phyloP scores from a whole-genome alignment of 2,113 vertebrate genomes.

The Nibea albiflora region DNA sequence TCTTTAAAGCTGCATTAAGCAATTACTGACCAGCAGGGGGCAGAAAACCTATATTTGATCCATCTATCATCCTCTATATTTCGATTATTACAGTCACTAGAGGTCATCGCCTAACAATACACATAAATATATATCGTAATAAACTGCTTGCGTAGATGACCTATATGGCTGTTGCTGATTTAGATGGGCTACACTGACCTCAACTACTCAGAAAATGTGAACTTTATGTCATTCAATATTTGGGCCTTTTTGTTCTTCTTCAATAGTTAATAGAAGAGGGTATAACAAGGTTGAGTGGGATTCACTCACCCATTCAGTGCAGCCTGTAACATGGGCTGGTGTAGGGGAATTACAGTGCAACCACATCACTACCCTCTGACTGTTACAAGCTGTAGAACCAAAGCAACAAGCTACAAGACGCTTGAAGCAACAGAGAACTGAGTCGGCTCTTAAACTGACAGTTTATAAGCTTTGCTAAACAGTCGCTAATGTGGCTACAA shows the following conservation, averaged over 20 bases:
- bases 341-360: neutral
- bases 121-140: too few species aligned
- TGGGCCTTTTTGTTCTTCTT: neutral
- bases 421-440: neutral
- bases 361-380: neutral
- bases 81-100: too few species aligned
- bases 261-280: neutral
- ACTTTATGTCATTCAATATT: neutral
- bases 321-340: neutral
- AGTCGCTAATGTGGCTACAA: neutral
- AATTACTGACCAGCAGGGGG: constrained; percentile 29
- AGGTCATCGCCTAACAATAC: too few species aligned
- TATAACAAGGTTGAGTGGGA: neutral
- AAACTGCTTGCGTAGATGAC: too few species aligned
- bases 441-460: too few species aligned
- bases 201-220: neutral
- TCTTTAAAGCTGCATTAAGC: constrained; percentile 56
- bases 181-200: neutral
- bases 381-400: neutral
- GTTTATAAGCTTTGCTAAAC: neutral
- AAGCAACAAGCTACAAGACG: neutral
- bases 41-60: neutral
- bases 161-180: too few species aligned
- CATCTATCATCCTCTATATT: too few species aligned
- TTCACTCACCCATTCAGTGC: neutral